Percentiles rank a stretch among this genome's conserved stretches.
phyloP scores from a whole-genome alignment of 1,140 invertebrate species.

The Drosophila orena region DNA sequence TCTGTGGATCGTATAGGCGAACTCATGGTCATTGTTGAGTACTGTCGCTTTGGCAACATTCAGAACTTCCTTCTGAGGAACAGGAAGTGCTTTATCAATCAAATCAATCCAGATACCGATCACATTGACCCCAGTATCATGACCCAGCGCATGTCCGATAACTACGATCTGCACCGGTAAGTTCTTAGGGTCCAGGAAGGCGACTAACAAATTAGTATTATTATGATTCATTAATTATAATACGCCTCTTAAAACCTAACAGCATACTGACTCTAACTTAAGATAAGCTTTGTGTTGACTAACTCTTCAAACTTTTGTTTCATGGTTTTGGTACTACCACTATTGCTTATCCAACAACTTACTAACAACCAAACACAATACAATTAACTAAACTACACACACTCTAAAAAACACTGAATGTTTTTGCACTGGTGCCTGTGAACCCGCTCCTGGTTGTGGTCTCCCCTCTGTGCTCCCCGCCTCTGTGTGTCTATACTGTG shows the following conservation, averaged over 20 bases:
- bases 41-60: slow-evolving; percentile 95
- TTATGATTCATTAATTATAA: neutral
- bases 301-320: slow-evolving; percentile 19
- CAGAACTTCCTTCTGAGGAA: slow-evolving; percentile 93
- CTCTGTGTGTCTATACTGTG: slow-evolving; percentile 48
- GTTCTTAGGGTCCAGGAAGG: slow-evolving; percentile 6
- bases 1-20: slow-evolving; percentile 87
- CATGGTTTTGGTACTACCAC: slow-evolving; percentile 10
- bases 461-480: slow-evolving; percentile 36
- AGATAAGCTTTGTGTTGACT: slow-evolving; percentile 21
- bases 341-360: neutral
- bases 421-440: slow-evolving; percentile 54
- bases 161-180: slow-evolving; percentile 81
- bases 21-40: slow-evolving; percentile 96
- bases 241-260: neutral
- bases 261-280: slow-evolving; percentile 41
- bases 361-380: slow-evolving; percentile 17
- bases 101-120: slow-evolving; percentile 89
- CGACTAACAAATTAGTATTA: slow-evolving; percentile 2
- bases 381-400: slow-evolving; percentile 31
- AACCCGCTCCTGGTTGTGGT: slow-evolving; percentile 51
- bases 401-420: slow-evolving; percentile 39
- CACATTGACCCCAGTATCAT: slow-evolving; percentile 88
- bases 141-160: slow-evolving; percentile 77
- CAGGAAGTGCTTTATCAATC: slow-evolving; percentile 91